Evolutionary conservation across 2,113 vertebrate species (phyloP), one percentile per base, ranked within the genome.

Genomic region (Columba livia): DNA sequence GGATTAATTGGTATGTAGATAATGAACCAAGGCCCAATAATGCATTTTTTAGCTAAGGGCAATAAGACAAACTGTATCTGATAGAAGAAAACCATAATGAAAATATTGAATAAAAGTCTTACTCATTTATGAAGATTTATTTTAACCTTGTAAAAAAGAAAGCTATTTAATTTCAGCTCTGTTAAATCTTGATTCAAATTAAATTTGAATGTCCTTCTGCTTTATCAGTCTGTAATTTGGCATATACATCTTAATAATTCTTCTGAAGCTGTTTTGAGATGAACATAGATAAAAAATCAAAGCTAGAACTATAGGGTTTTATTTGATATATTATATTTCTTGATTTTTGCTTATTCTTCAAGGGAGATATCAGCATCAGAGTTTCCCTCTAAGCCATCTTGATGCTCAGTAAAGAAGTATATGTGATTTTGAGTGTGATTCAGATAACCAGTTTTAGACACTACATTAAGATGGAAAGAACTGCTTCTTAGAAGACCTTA

Each of bases 1-100:
- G 25, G 88, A 94, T 88, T 90, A 94, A 95, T 94, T 90, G 67
- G 31, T 70, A 83, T 56, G 67, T 67, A 93, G 85, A 88, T 83
- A 93, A 94, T 88, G 42, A 95, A 88, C n/a, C 82, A 83, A 62
- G 29, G 26, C 26, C 36, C 8, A 65, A 28, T 78, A 91, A 93
- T 51, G 34, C 40, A 42, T 94, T 92, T 88, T 47, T 70, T 56
- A 80, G 67, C 88, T 85, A 91, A 89, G 20, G 17, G 28, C 51
- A 80, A 69, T 66, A 92, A 77, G 70, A 77, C 42, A 85, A 75
- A 56, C 18, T 53, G 34, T 56, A n/a, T 51, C 60, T 84, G 81
- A 86, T 72, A 84, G 40, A 65, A 90, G 36, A 93, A 89, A 90
- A 3, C 18, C 21, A 54, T 83, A 96, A 94, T 64, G 25, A 84